These are phyloP conservation scores for Hoplias malabaricus DNA, from an alignment of 2,113 vertebrate genomes.

Conservation along the genomic window DNA sequence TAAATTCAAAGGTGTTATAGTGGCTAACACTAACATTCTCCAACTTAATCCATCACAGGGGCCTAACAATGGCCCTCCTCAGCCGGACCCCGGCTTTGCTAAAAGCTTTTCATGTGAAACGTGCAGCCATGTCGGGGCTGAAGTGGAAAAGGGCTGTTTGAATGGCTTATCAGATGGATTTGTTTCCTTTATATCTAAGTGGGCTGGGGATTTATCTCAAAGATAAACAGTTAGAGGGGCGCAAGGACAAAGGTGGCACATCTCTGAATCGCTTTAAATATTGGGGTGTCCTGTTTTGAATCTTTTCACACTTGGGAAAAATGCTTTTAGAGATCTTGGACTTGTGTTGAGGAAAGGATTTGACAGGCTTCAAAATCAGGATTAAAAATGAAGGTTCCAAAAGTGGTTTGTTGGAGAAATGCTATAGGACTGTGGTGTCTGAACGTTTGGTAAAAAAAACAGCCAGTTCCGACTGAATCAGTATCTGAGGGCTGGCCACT, in stretches of 20 bases:
- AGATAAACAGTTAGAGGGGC: slow-evolving; percentile 62
- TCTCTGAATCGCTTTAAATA: slow-evolving; percentile 48
- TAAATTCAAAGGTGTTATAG: slow-evolving; percentile 84
- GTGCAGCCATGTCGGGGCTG: slow-evolving; percentile 68
- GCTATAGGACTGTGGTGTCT: no score
- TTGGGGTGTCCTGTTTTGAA: slow-evolving; percentile 62
- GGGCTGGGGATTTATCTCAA: slow-evolving; percentile 63
- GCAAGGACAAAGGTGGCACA: slow-evolving; percentile 25
- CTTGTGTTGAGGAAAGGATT: no score
- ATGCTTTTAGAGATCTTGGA: slow-evolving; percentile 24
- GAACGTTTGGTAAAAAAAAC: no score
- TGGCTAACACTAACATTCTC: slow-evolving; percentile 85
- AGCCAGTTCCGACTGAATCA: no score
- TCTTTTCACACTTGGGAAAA: slow-evolving; percentile 34
- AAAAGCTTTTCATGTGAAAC: slow-evolving; percentile 81
- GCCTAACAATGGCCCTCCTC: slow-evolving; percentile 80
- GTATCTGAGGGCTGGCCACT: no score
- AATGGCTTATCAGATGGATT: slow-evolving; percentile 77
- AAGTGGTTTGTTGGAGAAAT: no score
- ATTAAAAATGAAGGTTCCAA: no score
- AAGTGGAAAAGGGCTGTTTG: slow-evolving; percentile 44
- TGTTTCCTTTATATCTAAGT: slow-evolving; percentile 70
- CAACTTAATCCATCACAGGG: slow-evolving; percentile 80
- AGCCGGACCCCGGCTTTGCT: slow-evolving; percentile 70
- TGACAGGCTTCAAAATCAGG: no score